Evolutionary conservation across 2,888 invertebrate genomes (phyloP), one percentile per base, ranked within the genome.

Genomic region (Perizoma affinitatum): DNA sequence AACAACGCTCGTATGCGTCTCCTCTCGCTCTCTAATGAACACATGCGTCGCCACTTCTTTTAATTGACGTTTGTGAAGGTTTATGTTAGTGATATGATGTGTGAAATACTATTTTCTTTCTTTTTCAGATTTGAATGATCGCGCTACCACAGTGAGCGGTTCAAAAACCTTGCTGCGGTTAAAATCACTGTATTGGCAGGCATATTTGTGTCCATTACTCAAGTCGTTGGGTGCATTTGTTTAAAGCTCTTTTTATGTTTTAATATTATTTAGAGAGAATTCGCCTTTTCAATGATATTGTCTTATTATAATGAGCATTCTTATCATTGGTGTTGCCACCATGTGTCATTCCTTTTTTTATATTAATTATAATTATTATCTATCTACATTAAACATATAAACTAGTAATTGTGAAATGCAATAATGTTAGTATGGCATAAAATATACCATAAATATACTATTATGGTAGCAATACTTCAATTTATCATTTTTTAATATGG

Each of bases 161-260:
- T 79, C 82, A 81, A 75, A 81, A 80, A 78, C 84, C 86, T 79
- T 84, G 81, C 80, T 88, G 88, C 88, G 89, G 87, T 90, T 90
- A 87, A 87, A 86, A 79, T 84, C 80, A 75, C 76, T 78, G 73
- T 82, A 78, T 82, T 84, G 90, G 87, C 88, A 87, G 88, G 88
- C 86, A 86, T 87, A 86, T 83, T n/a, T 80, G 80, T 80, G 79
- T 83, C 68, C 78, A 84, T 85, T 82, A 79, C 76, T 83, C 49
- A 81, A 83, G 80, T 79, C 82, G 87, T 85, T 88, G 82, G 87
- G 90, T 90, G 90, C 91, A 90, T 88, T 85, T 63, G 79, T 83
- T 80, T 78, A 73, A 72, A 71, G 78, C 77, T 76, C 73, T 70
- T 70, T 69, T 71, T 71, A 64, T 64, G 71, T 71, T 74, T 74